Base-by-base conservation (phyloP, 2,888 invertebrate genomes). In the Netelia inedita region DNA sequence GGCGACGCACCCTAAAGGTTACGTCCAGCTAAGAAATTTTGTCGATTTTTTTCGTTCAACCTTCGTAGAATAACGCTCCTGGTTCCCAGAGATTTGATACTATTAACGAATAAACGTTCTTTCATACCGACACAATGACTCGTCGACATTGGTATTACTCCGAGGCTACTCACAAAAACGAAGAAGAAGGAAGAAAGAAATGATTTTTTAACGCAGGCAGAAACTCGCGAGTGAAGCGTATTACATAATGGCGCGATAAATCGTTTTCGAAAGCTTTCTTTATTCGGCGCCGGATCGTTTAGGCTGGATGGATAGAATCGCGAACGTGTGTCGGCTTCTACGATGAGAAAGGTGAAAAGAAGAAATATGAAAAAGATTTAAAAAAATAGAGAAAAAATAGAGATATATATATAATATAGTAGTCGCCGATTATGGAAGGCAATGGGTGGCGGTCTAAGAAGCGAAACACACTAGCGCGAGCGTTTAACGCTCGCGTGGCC, bases 401-500 rank as follows among this genome's bases (percentile, higher is more conserved):
- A 41, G 3, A 19, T 41, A 43, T 35, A 55, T 55, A 9, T 19
- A 16, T 35, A 46, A 55, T 19, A 59, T 11, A 72, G 65, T 65
- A 55, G 66, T 79, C 79, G 83, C 8, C 35, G 35, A 35, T 35
- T 35, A 35, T 35, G 0, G 35, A 35, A 35, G 35, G 35, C 35
- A 35, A 35, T 35, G 35, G 57, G 74, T 76, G 80, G 72, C 73
- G 81, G 59, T 81, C 66, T 73, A 63, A 76, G 83, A 80, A 66
- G 79, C 72, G 55, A 63, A 80, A 79, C 43, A 50, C 79, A 53
- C 63, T 19, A 65, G 57, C 57, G 57, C 57, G 16, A 55, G 19
- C 55, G 16, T 55, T n/a, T 19, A 19, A 19, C 16, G 65, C 53
- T 73, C 83, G 83, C 78, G 65, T 82, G 85, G 83, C 73, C 83